A percentile compares a stretch with the other conserved stretches of the same genome.
phyloP scores from a whole-genome alignment of 2,113 vertebrate species.

The Drymodes brunneopygia region DNA sequence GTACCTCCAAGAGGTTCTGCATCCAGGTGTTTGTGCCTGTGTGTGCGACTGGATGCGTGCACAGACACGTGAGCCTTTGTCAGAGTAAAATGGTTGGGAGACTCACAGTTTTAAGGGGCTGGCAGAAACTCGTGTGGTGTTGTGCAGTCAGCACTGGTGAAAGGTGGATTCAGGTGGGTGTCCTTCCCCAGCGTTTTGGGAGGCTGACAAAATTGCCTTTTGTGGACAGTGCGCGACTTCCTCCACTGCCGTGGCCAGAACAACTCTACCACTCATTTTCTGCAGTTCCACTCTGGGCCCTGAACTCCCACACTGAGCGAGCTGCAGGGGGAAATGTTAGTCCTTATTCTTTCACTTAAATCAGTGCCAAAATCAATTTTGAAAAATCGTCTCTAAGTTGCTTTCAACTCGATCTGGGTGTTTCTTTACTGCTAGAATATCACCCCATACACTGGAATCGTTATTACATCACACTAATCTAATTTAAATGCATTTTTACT shows the following conservation, averaged over 20 bases:
- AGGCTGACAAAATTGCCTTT: neutral
- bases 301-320: neutral
- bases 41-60: rapidly evolving
- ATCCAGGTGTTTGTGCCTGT: rapidly evolving
- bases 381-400: conserved; percentile 70
- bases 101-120: neutral
- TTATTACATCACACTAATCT: conserved; percentile 87
- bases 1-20: neutral
- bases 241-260: neutral
- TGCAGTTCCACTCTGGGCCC: neutral
- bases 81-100: rapidly evolving
- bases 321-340: neutral
- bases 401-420: conserved; percentile 65
- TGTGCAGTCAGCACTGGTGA: neutral
- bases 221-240: neutral
- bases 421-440: conserved; percentile 74
- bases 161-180: neutral
- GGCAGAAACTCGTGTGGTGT: neutral
- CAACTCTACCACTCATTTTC: neutral
- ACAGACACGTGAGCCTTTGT: neutral
- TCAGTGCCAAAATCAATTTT: conserved; percentile 67
- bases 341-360: conserved; percentile 39
- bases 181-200: rapidly evolving
- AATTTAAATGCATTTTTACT: conserved; percentile 86
- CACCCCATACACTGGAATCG: conserved; percentile 66